Conservation (phyloP, 2,113 vertebrate genomes). For the zebrafish (Danio rerio) region DNA sequence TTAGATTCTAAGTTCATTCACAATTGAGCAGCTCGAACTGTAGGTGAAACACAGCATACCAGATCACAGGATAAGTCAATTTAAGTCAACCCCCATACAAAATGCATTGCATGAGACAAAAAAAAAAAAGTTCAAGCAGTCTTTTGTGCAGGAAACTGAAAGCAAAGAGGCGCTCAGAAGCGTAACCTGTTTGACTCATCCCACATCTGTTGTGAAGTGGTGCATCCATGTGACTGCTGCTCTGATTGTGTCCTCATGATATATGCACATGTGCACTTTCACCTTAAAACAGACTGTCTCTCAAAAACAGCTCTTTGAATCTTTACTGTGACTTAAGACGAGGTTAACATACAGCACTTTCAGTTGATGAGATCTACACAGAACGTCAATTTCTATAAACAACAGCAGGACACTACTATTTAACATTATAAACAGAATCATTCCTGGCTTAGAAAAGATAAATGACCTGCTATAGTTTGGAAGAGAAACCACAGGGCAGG, state of each 20-base stretch:
- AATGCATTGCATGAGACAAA: background rate
- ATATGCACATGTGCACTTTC: background rate
- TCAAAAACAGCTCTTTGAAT: background rate
- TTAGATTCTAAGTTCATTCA: too few species aligned
- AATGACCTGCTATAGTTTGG: constrained; percentile 19
- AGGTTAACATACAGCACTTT: too few species aligned
- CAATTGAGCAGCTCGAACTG: too few species aligned
- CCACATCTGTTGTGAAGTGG: constrained; percentile 18
- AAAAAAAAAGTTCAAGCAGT: too few species aligned
- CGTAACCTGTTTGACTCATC: constrained; percentile 6
- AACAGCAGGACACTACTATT: constrained; percentile 47
- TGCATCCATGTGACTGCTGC: background rate
- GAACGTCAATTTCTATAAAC: constrained; percentile 35
- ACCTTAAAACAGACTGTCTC: background rate
- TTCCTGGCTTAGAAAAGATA: constrained; percentile 27
- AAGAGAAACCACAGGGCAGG: constrained; percentile 10
- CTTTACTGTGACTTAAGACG: background rate
- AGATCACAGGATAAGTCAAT: background rate
- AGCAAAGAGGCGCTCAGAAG: background rate
- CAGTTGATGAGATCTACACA: too few species aligned
- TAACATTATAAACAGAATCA: constrained; percentile 42
- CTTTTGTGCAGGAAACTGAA: constrained; percentile 2
- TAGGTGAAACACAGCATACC: background rate
- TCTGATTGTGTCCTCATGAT: background rate
- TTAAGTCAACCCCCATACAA: background rate